phyloP scores from a whole-genome alignment of 2,797 vertebrate genomes.

The Nyctalus aviator region DNA sequence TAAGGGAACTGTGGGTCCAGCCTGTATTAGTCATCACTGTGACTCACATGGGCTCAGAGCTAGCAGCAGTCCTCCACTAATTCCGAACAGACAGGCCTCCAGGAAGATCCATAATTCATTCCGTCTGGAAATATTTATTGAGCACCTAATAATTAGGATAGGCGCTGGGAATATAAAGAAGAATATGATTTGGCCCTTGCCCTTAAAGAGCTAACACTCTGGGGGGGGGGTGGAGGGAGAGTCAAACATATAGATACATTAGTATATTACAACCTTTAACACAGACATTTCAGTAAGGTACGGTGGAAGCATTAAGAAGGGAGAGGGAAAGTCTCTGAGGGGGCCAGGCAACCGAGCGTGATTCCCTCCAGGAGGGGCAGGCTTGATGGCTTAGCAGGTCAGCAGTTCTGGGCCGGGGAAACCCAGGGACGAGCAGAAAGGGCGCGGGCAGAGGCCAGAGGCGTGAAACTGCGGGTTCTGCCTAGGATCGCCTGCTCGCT shows the following conservation, averaged over 20 bases:
- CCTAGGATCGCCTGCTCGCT: background rate
- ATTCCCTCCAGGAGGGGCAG: background rate
- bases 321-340: background rate
- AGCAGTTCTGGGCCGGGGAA: background rate
- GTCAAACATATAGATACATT: background rate
- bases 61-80: background rate
- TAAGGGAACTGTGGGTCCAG: background rate
- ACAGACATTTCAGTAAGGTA: background rate
- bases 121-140: constrained; percentile 36
- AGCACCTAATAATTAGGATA: constrained; percentile 21
- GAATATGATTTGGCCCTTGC: background rate
- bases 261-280: background rate
- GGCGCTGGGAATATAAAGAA: background rate
- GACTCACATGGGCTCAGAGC: background rate
- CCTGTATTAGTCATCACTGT: background rate
- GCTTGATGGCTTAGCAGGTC: background rate
- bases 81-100: background rate
- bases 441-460: background rate
- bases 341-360: background rate
- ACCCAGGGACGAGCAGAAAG: background rate
- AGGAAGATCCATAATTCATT: background rate
- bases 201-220: constrained; percentile 55
- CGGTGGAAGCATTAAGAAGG: background rate
- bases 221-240: too few relatives aligned
- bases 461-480: background rate